phyloP scores from a whole-genome alignment of 23 tunicate species.

The Styela clava region DNA sequence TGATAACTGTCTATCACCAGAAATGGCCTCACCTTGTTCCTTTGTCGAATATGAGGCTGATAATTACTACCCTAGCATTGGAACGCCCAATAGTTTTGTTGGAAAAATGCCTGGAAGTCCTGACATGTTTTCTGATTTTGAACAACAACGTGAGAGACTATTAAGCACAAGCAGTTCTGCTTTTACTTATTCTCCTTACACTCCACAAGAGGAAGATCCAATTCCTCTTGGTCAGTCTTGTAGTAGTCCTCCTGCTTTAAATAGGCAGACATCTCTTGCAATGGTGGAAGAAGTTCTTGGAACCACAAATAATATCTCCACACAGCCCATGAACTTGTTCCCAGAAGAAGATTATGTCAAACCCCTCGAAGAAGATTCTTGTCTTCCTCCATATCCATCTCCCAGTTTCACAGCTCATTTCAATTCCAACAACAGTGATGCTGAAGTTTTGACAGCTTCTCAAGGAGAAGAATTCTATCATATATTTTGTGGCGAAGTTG shows the following conservation, averaged over 20 bases:
- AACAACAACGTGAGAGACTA: neutral
- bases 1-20: constrained; percentile 12
- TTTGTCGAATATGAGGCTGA: neutral
- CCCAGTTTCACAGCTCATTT: constrained; percentile 9
- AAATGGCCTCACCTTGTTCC: neutral
- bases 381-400: constrained; percentile 3
- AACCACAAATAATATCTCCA: neutral
- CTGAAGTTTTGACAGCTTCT: neutral
- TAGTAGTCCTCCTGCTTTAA: neutral
- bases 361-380: constrained; percentile 1
- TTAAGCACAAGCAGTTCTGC: constrained; percentile 17
- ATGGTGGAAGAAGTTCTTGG: constrained; percentile 25
- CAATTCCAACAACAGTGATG: neutral
- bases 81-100: constrained; percentile 26
- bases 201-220: neutral
- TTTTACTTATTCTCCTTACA: constrained; percentile 30
- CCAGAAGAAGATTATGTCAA: neutral
- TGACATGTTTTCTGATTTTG: neutral
- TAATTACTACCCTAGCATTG: neutral
- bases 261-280: constrained; percentile 22
- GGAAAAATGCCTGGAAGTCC: constrained; percentile 6
- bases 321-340: neutral
- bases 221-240: neutral
- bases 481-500: neutral
- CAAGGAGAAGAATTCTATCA: neutral